These are phyloP conservation scores for Rallus crepitans DNA, from an alignment of 2,797 vertebrate genomes.

Conservation along the genomic window DNA sequence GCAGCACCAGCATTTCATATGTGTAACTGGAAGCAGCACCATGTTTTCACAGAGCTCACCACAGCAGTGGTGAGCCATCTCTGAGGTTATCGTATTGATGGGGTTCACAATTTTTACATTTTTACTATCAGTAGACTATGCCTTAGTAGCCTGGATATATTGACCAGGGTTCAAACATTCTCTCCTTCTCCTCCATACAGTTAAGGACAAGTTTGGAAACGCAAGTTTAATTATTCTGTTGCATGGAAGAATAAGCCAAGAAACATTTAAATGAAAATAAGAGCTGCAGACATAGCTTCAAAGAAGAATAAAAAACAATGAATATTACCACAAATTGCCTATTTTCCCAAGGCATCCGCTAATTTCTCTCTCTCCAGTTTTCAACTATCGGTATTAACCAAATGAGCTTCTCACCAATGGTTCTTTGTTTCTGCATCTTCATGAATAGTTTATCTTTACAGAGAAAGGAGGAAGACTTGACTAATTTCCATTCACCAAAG, in stretches of 20 bases:
- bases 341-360: background rate
- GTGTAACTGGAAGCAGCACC: background rate
- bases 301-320: background rate
- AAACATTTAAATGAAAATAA: background rate
- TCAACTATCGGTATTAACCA: background rate
- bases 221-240: background rate
- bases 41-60: background rate
- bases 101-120: background rate
- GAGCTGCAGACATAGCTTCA: background rate
- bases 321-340: background rate
- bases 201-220: background rate
- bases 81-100: background rate
- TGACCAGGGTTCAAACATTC: background rate
- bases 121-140: background rate
- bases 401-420: background rate
- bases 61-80: background rate
- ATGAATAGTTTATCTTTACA: background rate
- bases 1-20: background rate
- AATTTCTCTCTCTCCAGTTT: background rate
- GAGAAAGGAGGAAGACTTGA: background rate
- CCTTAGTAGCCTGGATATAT: background rate
- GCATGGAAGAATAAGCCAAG: background rate
- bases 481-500: background rate
- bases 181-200: background rate
- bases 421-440: background rate